These are phyloP conservation scores for Lichenostomus cassidix DNA, from an alignment of 2,113 vertebrate species.

Conservation along the genomic window DNA sequence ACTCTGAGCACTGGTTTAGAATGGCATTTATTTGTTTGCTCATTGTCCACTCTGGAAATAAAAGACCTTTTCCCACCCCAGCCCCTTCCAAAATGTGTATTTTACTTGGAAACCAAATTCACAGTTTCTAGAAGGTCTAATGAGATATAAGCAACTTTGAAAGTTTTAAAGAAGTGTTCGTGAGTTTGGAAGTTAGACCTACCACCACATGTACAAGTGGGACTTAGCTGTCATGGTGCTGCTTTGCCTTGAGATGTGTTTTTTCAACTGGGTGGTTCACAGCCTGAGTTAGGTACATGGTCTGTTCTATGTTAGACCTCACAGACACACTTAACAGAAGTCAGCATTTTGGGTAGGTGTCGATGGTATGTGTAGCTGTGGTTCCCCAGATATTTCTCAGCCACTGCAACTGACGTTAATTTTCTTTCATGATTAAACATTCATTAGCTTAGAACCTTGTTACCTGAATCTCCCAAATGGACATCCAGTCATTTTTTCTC, in stretches of 20 bases:
- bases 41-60: not conserved
- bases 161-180: not conserved
- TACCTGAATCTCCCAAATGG: not conserved
- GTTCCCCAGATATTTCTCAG: not conserved
- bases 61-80: accelerated
- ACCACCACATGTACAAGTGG: too few relatives aligned
- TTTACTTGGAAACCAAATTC: not conserved
- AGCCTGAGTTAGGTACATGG: not conserved
- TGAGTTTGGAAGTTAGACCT: not conserved
- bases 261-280: not conserved
- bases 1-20: not conserved
- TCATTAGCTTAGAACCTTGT: not conserved
- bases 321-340: not conserved
- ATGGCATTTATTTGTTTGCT: not conserved
- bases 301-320: not conserved
- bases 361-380: not conserved
- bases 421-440: not conserved
- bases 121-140: not conserved
- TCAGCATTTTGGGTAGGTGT: not conserved
- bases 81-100: not conserved
- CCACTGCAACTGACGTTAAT: not conserved
- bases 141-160: not conserved
- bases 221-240: not conserved
- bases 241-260: not conserved
- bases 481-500: not conserved